Conservation (phyloP, 2,888 invertebrate species). For the Chymomyza fuscimana region DNA sequence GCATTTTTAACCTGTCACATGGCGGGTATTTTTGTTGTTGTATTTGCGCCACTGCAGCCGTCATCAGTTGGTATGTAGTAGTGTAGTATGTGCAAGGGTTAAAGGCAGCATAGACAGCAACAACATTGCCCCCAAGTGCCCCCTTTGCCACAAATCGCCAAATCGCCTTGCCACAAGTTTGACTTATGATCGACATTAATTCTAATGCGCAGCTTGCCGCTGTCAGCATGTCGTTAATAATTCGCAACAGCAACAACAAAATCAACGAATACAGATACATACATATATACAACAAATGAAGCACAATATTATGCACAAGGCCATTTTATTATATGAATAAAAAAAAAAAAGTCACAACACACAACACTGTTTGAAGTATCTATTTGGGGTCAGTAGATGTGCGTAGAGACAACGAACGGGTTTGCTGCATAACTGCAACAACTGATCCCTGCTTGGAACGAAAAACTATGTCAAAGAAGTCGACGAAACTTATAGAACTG, state of each 20-base stretch:
- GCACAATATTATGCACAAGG: neutral
- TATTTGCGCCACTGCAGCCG: conserved; percentile 35
- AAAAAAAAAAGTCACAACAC: conserved; percentile 8
- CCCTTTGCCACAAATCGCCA: neutral
- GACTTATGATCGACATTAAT: conserved; percentile 74
- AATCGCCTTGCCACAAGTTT: conserved; percentile 61
- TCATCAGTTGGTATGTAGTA: conserved; percentile 12
- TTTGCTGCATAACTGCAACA: too few relatives aligned
- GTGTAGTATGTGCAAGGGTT: conserved; percentile 5
- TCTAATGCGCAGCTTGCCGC: conserved; percentile 65
- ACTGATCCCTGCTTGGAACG: neutral
- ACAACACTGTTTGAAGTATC: neutral
- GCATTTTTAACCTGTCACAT: conserved; percentile 50
- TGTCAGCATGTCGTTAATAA: conserved; percentile 72
- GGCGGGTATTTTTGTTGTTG: conserved; percentile 18
- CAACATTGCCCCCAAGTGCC: neutral
- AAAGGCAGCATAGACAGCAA: neutral
- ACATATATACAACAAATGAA: neutral
- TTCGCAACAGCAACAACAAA: conserved; percentile 10
- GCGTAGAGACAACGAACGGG: neutral
- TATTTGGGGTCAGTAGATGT: neutral
- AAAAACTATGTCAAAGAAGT: neutral
- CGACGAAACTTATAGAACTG: too few relatives aligned
- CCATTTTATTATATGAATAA: neutral
- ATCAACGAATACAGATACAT: neutral